Evolutionary conservation across 2,113 vertebrate genomes (phyloP).

Genomic region (Eulacestoma nigropectus): DNA sequence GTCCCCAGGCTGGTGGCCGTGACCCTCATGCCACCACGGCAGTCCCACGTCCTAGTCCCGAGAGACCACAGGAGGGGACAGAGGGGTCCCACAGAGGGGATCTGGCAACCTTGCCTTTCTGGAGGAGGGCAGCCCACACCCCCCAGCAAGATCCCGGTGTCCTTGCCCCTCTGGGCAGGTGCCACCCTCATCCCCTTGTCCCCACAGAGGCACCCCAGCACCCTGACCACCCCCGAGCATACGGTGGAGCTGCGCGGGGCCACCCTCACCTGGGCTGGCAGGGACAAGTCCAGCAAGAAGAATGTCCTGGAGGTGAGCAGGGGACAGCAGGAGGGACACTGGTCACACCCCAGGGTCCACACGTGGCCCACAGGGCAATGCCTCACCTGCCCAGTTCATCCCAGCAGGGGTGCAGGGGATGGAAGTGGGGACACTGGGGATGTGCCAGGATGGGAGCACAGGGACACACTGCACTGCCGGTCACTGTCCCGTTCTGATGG

Average conservation of each 20-base stretch:
- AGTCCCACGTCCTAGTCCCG: background rate
- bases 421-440: fast-evolving
- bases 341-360: fast-evolving
- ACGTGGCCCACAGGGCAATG: fast-evolving
- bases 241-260: conserved; percentile 84
- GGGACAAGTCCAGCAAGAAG: conserved; percentile 95
- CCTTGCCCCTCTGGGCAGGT: fast-evolving
- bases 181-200: background rate
- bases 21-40: background rate
- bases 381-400: background rate
- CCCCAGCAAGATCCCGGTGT: fast-evolving
- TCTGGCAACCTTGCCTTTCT: background rate
- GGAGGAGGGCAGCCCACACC: background rate
- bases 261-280: conserved; percentile 79
- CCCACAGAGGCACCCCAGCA: conserved; percentile 79
- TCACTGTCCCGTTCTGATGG: background rate
- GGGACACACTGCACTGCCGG: fast-evolving
- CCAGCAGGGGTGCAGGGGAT: background rate
- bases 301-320: conserved; percentile 87
- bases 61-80: background rate
- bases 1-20: background rate
- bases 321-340: background rate
- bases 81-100: background rate
- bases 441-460: background rate
- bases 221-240: conserved; percentile 83